Evolutionary conservation across 2,888 invertebrate species (phyloP).

Genomic region (Agrypnus murinus): DNA sequence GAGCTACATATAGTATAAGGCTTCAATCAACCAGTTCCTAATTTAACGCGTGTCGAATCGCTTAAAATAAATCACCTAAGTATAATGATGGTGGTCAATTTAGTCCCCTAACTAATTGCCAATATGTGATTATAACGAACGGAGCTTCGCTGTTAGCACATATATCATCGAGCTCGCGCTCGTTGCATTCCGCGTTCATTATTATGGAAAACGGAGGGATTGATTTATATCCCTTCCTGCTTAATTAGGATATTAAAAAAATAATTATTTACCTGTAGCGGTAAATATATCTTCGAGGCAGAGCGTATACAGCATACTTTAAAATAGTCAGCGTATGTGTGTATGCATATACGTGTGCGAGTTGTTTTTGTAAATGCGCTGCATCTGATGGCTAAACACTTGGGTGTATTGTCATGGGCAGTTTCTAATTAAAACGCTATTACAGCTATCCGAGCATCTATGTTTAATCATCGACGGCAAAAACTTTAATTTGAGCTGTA

Average conservation of each 20-base stretch:
- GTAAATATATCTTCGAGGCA: slow-evolving; percentile 21
- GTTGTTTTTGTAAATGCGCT: slow-evolving; percentile 38
- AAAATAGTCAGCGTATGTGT: too few relatives aligned
- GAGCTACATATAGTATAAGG: too few relatives aligned
- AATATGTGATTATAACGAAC: slow-evolving; percentile 72
- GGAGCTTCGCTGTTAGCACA: slow-evolving; percentile 64
- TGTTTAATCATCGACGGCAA: slow-evolving; percentile 68
- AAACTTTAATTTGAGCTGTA: slow-evolving; percentile 70
- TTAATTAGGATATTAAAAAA: slow-evolving; percentile 67
- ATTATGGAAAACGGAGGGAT: slow-evolving; percentile 61
- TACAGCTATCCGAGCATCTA: slow-evolving; percentile 59
- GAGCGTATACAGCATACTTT: not conserved
- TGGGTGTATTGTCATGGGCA: slow-evolving; percentile 55
- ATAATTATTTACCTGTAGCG: slow-evolving; percentile 53
- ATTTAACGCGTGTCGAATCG: slow-evolving; percentile 70
- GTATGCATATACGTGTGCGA: slow-evolving; percentile 3
- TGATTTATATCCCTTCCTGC: slow-evolving; percentile 64
- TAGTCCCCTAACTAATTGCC: slow-evolving; percentile 71
- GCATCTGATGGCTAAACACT: slow-evolving; percentile 53
- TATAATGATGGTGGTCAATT: slow-evolving; percentile 71
- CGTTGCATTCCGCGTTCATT: slow-evolving; percentile 62
- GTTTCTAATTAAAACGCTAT: slow-evolving; percentile 68
- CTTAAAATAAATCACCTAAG: slow-evolving; percentile 71
- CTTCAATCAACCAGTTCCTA: slow-evolving; percentile 61
- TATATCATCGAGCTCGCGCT: slow-evolving; percentile 64